Evolutionary conservation across 2,888 invertebrate species (phyloP).

Genomic region (Leptura quadrifasciata): DNA sequence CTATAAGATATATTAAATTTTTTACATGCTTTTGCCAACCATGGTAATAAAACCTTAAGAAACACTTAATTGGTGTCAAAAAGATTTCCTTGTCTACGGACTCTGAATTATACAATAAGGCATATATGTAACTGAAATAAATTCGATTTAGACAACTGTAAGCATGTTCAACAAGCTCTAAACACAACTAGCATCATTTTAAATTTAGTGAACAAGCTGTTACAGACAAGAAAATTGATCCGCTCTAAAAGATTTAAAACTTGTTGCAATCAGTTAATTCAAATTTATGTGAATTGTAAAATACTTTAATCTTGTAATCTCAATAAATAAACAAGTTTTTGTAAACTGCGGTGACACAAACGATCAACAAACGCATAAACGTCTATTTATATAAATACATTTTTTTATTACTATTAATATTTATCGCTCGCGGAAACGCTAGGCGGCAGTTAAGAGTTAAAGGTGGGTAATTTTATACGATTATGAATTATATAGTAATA

Average conservation of each 20-base stretch:
- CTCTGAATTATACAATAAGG: constrained; percentile 13
- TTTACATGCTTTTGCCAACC: too few relatives aligned
- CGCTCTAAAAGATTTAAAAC: background rate
- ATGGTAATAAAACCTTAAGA: too few relatives aligned
- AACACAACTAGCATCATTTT: background rate
- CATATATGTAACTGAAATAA: constrained; percentile 12
- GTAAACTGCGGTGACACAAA: constrained; percentile 8
- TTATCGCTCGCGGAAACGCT: constrained; percentile 15
- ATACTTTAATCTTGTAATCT: constrained; percentile 5
- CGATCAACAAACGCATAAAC: constrained; percentile 19
- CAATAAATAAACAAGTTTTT: constrained; percentile 15
- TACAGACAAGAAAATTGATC: constrained; percentile 3
- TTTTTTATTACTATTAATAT: constrained; percentile 7
- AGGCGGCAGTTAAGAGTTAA: constrained; percentile 8
- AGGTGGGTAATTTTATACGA: constrained; percentile 5
- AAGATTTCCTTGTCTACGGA: background rate
- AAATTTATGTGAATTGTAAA: constrained; percentile 20
- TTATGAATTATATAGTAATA: constrained; percentile 10
- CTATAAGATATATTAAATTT: too few relatives aligned
- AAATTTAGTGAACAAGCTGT: background rate
- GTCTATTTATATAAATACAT: background rate
- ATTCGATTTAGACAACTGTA: constrained; percentile 8
- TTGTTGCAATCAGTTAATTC: constrained; percentile 12
- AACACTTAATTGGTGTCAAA: too few relatives aligned
- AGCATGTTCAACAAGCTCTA: constrained; percentile 19